These are phyloP conservation scores for Ichneumon xanthorius DNA, from an alignment of 2,888 invertebrate genomes.

Conservation along the genomic window DNA sequence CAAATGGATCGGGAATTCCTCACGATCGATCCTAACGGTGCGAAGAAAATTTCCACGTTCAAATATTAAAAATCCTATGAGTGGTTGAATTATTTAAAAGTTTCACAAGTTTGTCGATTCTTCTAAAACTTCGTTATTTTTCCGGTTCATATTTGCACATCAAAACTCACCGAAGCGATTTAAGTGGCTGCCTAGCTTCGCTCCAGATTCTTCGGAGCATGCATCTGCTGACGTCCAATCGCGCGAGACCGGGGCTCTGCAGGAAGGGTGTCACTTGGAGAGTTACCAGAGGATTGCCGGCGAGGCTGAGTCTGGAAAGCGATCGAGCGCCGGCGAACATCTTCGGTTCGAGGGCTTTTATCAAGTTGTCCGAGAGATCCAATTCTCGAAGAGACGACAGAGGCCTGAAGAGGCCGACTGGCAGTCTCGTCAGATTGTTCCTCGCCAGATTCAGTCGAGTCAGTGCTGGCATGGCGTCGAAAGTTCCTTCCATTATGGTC, in stretches of 20 bases:
- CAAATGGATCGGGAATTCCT: too few relatives aligned
- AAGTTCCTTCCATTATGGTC: constrained; percentile 88
- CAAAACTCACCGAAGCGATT: constrained; percentile 77
- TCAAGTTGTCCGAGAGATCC: constrained; percentile 90
- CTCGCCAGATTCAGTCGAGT: constrained; percentile 89
- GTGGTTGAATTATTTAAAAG: not conserved
- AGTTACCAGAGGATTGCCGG: constrained; percentile 90
- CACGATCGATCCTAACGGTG: too few relatives aligned
- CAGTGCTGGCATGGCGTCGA: constrained; percentile 90
- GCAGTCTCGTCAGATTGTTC: constrained; percentile 85
- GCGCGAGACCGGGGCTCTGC: constrained; percentile 87
- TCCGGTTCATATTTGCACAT: not conserved
- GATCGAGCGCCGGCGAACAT: constrained; percentile 89
- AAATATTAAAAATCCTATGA: too few relatives aligned
- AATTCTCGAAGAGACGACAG: constrained; percentile 88
- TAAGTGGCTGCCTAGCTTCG: constrained; percentile 82
- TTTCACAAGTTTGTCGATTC: not conserved
- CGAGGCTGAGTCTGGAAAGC: constrained; percentile 89
- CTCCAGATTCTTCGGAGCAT: constrained; percentile 89
- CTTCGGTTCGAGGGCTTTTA: constrained; percentile 87
- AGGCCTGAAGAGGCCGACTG: constrained; percentile 80
- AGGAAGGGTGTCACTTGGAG: constrained; percentile 89
- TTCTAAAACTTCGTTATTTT: not conserved
- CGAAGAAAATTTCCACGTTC: too few relatives aligned
- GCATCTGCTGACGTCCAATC: constrained; percentile 90